Evolutionary conservation across 2,113 vertebrate genomes (phyloP), one percentile per base, ranked within the genome.

Genomic region (Oncorhynchus kisutch): DNA sequence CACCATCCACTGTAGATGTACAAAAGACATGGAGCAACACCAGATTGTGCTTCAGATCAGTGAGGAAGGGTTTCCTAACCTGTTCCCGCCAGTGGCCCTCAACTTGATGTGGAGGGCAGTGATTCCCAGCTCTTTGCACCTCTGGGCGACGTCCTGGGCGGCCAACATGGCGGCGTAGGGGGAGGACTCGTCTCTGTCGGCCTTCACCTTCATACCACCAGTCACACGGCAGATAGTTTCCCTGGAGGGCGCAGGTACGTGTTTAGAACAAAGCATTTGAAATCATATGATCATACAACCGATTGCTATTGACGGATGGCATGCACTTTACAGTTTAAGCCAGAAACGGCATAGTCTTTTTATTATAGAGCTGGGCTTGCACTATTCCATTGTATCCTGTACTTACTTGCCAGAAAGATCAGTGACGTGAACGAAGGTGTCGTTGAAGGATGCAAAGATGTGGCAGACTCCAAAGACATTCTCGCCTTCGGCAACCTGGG

Each of bases 371-470:
- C 14, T 14, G 49, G 49, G 49, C 3, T 4, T 54, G 49, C 49
- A 14, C 12, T 2, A 0, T 54, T 18, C 3, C 51, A 54, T 18
- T 14, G 14, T 5, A 14, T 18, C 0, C 4, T 1, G 22, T 8
- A 96, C 97, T 93, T 89, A 99, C 98, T 99, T 99, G 86, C 98
- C 98, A n/a, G 98, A 99, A 62, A 99, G 95, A 82, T 99, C 98
- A 0, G 98, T 99, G 79, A 99, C 98, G 0, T 99, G 98, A 71
- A 99, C 98, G 0, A 99, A 99, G 76, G 98, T 99, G 81, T 99
- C 98, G 13, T 99, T 99, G 93, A 99, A 99, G 86, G 98, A 99
- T 64, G 98, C 98, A 62, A 99, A 99, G 86, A 99, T 99, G 86
- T 99, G 98, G 83, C 97, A 99, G 22, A 98, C 97, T 0, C 98